phyloP scores from a whole-genome alignment of 1,140 invertebrate species.

The Battus philenor region DNA sequence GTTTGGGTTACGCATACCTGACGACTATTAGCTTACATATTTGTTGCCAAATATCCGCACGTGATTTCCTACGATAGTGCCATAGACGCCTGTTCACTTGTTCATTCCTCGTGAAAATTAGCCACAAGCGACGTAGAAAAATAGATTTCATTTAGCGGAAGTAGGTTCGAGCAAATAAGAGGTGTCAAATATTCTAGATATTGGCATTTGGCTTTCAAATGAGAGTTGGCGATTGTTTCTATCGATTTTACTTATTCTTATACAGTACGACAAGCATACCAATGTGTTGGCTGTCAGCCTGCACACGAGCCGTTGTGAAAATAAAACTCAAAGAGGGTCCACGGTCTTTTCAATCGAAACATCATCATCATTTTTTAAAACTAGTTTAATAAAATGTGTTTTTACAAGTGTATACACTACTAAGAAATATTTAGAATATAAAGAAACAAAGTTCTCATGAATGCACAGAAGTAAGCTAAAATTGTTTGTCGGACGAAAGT shows the following conservation, averaged over 20 bases:
- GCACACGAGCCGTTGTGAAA: background rate
- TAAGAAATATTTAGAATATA: too few relatives aligned
- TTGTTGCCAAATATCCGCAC: slow-evolving; percentile 7
- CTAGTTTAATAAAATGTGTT: too few relatives aligned
- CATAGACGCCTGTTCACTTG: background rate
- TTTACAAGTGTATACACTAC: too few relatives aligned
- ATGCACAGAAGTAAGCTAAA: slow-evolving; percentile 34
- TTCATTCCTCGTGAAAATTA: background rate
- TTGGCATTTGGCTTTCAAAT: slow-evolving; percentile 1
- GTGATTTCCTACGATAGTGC: slow-evolving; percentile 4
- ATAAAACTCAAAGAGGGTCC: slow-evolving; percentile 13
- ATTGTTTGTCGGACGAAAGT: slow-evolving; percentile 49
- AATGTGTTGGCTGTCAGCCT: slow-evolving; percentile 9
- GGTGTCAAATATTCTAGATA: slow-evolving; percentile 5
- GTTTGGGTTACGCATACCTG: slow-evolving; percentile 15
- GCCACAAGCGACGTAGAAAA: too few relatives aligned
- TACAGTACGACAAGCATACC: slow-evolving; percentile 7
- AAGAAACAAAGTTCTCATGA: slow-evolving; percentile 34
- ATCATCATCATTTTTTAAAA: too few relatives aligned
- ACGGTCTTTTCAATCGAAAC: too few relatives aligned
- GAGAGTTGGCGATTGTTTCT: slow-evolving; percentile 8
- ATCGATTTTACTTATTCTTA: slow-evolving; percentile 10
- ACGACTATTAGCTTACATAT: slow-evolving; percentile 14
- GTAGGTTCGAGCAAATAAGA: background rate
- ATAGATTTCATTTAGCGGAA: too few relatives aligned